Percentiles rank a stretch among this genome's conserved stretches.
Evolutionary conservation across 2,113 vertebrate genomes (phyloP).

Genomic region (Ameiurus melas): DNA sequence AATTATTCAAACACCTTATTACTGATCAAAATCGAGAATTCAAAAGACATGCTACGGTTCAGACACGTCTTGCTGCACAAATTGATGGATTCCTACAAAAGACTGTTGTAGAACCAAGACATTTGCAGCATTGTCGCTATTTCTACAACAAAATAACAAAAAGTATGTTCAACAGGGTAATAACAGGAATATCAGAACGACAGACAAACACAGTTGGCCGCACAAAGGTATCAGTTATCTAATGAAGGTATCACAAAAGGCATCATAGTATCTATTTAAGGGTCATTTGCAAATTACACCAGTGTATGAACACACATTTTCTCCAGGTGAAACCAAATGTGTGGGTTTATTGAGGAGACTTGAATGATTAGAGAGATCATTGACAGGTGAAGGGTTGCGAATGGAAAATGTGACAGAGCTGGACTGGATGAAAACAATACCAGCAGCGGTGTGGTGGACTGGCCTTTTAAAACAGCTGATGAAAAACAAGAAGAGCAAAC

Average conservation of each 20-base stretch:
- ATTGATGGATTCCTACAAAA: not conserved
- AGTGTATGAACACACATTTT: not conserved
- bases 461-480: constrained; percentile 54
- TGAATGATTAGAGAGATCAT: constrained; percentile 2
- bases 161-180: not conserved
- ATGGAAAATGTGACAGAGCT: constrained; percentile 51
- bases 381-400: constrained; percentile 17
- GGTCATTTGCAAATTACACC: not conserved
- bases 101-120: too few species aligned
- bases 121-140: not conserved
- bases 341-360: not conserved
- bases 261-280: not conserved
- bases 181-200: not conserved
- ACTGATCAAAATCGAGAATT: not conserved
- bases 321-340: not conserved
- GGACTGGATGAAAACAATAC: constrained; percentile 56
- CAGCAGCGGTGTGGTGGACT: constrained; percentile 27
- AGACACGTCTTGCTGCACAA: not conserved
- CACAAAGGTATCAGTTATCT: not conserved
- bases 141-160: not conserved
- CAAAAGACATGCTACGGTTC: not conserved
- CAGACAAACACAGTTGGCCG: not conserved
- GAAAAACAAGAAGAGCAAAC: constrained; percentile 68
- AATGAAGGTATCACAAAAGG: not conserved
- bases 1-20: too few species aligned